Evolutionary conservation across 2,888 invertebrate species (phyloP).

Genomic region (Sinotaia quadrata): DNA sequence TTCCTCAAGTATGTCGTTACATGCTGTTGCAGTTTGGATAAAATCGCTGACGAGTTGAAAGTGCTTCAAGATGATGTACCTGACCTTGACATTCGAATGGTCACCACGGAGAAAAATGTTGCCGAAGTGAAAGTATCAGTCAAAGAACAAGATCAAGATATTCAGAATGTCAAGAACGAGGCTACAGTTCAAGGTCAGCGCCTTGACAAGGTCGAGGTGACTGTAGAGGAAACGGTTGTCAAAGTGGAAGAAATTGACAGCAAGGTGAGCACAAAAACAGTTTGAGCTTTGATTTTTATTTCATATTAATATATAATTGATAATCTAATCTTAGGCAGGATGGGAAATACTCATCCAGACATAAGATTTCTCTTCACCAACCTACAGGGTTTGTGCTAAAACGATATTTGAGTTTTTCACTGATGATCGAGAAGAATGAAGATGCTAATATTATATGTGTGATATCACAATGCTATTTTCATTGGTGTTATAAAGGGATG

Average conservation of each 20-base stretch:
- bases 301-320: too few relatives aligned
- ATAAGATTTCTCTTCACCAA: too few relatives aligned
- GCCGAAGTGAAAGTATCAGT: constrained; percentile 49
- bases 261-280: too few relatives aligned
- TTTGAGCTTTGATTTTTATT: too few relatives aligned
- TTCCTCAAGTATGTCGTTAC: background rate
- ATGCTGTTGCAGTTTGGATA: constrained; percentile 50
- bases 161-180: constrained; percentile 42
- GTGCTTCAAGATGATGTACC: constrained; percentile 52
- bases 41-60: constrained; percentile 50
- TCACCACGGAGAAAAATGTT: constrained; percentile 49
- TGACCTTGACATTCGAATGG: constrained; percentile 52
- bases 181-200: constrained; percentile 48
- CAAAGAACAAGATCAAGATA: constrained; percentile 49
- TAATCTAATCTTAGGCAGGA: too few relatives aligned
- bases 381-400: too few relatives aligned
- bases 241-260: constrained; percentile 64
- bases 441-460: too few relatives aligned
- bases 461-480: too few relatives aligned
- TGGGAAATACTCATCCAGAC: too few relatives aligned
- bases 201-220: constrained; percentile 49
- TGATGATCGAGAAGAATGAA: too few relatives aligned
- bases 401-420: too few relatives aligned
- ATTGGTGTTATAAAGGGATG: too few relatives aligned
- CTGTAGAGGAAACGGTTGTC: constrained; percentile 52